Conservation (phyloP, 92 coral and sea anemone species). For the Plumapathes pennacea region DNA sequence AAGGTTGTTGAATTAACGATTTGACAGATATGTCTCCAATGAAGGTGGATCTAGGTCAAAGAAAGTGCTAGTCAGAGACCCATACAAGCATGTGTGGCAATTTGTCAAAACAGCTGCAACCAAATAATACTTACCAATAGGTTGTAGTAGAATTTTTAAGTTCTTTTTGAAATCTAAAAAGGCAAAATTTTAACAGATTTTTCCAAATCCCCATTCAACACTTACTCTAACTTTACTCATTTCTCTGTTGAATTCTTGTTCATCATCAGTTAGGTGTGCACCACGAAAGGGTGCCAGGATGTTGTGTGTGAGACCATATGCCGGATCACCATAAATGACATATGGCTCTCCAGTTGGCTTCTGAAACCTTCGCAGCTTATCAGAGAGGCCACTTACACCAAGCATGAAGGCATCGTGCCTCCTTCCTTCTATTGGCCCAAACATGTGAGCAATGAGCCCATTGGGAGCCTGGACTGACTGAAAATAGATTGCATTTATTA, state of each 20-base stretch:
- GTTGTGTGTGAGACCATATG: slow-evolving; percentile 54
- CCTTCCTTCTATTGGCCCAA: slow-evolving; percentile 58
- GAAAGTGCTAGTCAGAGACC: slow-evolving; percentile 38
- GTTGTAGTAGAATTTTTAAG: slow-evolving; percentile 48
- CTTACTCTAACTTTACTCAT: slow-evolving; percentile 31
- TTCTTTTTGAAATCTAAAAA: slow-evolving; percentile 61
- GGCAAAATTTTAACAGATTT: slow-evolving; percentile 42
- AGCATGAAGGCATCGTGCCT: slow-evolving; percentile 65
- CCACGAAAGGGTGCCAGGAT: slow-evolving; percentile 47
- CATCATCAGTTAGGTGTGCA: slow-evolving; percentile 26
- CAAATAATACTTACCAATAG: slow-evolving; percentile 45
- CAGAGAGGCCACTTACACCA: slow-evolving; percentile 40
- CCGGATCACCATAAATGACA: slow-evolving; percentile 51
- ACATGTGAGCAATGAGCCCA: slow-evolving; percentile 50
- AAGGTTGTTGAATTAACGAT: slow-evolving; percentile 17
- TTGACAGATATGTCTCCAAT: slow-evolving; percentile 30
- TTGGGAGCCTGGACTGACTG: slow-evolving; percentile 46
- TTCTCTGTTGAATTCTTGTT: slow-evolving; percentile 30
- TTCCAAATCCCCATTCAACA: slow-evolving; percentile 57
- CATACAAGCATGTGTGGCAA: slow-evolving; percentile 47
- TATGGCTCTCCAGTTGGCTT: slow-evolving; percentile 60
- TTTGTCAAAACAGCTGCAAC: slow-evolving; percentile 32
- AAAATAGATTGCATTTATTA: neutral
- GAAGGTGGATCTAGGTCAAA: slow-evolving; percentile 37
- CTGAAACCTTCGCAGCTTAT: slow-evolving; percentile 34